Evolutionary conservation across 2,797 vertebrate genomes (phyloP).

Genomic region (Crypturellus tataupa): DNA sequence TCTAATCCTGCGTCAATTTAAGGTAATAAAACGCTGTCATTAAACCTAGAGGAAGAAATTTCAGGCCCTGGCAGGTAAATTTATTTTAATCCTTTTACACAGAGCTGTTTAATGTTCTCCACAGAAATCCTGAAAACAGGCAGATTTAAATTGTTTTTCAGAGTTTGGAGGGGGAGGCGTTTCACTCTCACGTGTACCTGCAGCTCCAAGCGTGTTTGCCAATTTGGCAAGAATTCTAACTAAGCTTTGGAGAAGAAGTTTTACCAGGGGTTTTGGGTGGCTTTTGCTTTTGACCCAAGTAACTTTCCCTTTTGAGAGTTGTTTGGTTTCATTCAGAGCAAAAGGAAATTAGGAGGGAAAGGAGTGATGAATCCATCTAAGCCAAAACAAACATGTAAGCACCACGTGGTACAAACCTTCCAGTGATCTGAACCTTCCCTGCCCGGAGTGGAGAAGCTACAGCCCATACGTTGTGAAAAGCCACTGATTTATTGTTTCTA

Average conservation of each 20-base stretch:
- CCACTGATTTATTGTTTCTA: too few relatives aligned
- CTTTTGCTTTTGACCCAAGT: not conserved
- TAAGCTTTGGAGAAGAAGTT: not conserved
- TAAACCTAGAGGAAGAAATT: constrained; percentile 34
- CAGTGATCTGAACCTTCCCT: not conserved
- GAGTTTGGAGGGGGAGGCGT: not conserved
- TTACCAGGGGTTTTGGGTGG: not conserved
- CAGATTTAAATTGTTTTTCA: constrained; percentile 1
- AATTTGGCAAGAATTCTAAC: constrained; percentile 14
- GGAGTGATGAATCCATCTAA: accelerated
- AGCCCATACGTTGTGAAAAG: too few relatives aligned
- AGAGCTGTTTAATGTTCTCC: constrained; percentile 26
- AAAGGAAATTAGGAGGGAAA: not conserved
- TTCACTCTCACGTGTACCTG: not conserved
- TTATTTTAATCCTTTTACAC: constrained; percentile 63
- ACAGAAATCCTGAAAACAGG: constrained; percentile 33
- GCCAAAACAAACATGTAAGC: not conserved
- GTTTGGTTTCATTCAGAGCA: not conserved
- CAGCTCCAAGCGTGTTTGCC: not conserved
- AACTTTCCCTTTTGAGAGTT: not conserved
- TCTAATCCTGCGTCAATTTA: constrained; percentile 59
- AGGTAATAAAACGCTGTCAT: constrained; percentile 62
- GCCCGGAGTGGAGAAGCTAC: too few relatives aligned
- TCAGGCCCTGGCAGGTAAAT: constrained; percentile 50
- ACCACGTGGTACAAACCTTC: not conserved